Evolutionary conservation across 2,888 invertebrate species (phyloP).

Genomic region (Lymantria dispar): DNA sequence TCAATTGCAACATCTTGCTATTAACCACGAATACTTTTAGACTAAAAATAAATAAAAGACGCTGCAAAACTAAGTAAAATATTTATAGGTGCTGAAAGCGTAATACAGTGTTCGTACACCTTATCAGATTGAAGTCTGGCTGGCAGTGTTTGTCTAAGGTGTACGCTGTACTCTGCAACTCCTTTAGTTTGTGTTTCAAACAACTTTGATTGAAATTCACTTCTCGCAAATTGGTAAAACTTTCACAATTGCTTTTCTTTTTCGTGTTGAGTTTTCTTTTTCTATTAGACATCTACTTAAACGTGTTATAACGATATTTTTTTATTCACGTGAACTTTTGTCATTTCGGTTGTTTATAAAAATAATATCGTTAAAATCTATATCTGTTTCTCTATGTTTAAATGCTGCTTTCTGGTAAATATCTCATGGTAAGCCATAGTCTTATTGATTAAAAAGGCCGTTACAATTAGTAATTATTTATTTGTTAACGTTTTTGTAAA

Average conservation of each 20-base stretch:
- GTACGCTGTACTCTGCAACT: slow-evolving; percentile 38
- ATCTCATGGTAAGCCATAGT: too few relatives aligned
- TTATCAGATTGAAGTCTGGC: slow-evolving; percentile 31
- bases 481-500: too few relatives aligned
- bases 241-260: slow-evolving; percentile 71
- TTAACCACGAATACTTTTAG: neutral
- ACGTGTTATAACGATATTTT: slow-evolving; percentile 9
- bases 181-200: slow-evolving; percentile 63
- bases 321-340: neutral
- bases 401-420: too few relatives aligned
- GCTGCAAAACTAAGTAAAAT: neutral
- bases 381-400: too few relatives aligned
- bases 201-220: slow-evolving; percentile 72
- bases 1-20: too few relatives aligned
- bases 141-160: slow-evolving; percentile 53
- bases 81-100: neutral
- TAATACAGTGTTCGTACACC: slow-evolving; percentile 9
- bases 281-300: slow-evolving; percentile 24
- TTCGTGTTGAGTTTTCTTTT: slow-evolving; percentile 32
- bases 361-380: too few relatives aligned
- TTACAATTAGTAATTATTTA: too few relatives aligned
- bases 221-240: slow-evolving; percentile 72
- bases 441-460: too few relatives aligned
- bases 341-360: too few relatives aligned
- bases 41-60: neutral